Base-by-base conservation (phyloP, 53 echinoderm and acorn worm genomes). In the Paracentrotus lividus region DNA sequence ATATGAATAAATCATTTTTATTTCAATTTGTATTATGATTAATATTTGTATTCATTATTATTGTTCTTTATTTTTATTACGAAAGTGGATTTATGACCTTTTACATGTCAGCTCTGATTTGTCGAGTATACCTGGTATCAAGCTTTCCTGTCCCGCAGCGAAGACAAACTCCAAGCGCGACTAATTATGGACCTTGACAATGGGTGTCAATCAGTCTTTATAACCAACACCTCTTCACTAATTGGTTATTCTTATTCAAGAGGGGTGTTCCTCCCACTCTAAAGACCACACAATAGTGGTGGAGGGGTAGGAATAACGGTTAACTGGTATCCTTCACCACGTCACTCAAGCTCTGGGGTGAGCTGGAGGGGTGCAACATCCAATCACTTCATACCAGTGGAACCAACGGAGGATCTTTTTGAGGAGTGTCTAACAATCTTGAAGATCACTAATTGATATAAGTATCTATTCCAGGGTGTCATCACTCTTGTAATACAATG, bases 101-200 rank as follows among this genome's bases (percentile, higher is more conserved):
- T 51, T 51, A 12, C 7, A 51, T 8, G 51, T 8, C 6, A 51
- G 51, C 51, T 51, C 51, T 51, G 6, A 51, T 51, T n/a, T n/a
- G n/a, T n/a, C n/a, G n/a, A n/a, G n/a, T 81, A 10, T 32, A 24
- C 42, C 6, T 23, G 49, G 81, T 81, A 47, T 81, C 72, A 36
- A 40, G 49, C 44, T 47, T 27, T 45, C 47, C 47, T n/a, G 42
- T 45, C 81, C 81, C 81, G 81, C 81, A 10, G 81, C 47, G 81
- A 45, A 81, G 81, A 81, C 81, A 81, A 81, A 81, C 81, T 81
- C 81, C 21, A 45, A 47, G 45, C 81, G 8, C 8, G 47, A 56
- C 86, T 86, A 86, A 86, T 86, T 53, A 86, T 34, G 53, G 15
- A 90, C 90, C 90, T 90, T 90, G 90, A 90, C 90, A 68, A 90